These are phyloP conservation scores for Guaruba guarouba DNA, from an alignment of 2,113 vertebrate genomes.

Conservation along the genomic window DNA sequence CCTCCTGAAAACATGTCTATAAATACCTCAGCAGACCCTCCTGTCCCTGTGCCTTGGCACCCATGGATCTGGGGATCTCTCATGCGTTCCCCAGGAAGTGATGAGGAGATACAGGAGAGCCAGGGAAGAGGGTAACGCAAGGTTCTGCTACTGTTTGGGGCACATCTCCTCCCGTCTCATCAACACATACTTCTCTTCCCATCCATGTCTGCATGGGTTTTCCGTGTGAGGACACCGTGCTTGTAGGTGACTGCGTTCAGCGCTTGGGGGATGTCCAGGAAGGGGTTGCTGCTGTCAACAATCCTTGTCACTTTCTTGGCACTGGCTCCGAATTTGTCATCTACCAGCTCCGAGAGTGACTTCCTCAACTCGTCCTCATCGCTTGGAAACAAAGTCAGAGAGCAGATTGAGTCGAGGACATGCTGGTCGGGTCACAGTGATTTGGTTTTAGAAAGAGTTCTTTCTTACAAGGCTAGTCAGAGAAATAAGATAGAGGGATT, in stretches of 20 bases:
- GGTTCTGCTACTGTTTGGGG: background rate
- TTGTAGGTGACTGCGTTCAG: constrained; percentile 93
- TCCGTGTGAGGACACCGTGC: constrained; percentile 90
- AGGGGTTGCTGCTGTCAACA: constrained; percentile 93
- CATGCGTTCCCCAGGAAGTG: background rate
- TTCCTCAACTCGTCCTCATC: constrained; percentile 97
- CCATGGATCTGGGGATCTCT: background rate
- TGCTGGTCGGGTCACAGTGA: rapidly evolving
- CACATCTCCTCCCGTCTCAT: background rate
- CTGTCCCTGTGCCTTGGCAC: background rate
- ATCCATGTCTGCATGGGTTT: constrained; percentile 96
- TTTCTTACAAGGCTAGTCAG: background rate
- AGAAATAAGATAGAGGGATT: background rate
- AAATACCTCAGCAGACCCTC: background rate
- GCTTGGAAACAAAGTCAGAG: constrained; percentile 73
- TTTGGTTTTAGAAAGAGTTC: background rate
- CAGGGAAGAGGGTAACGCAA: background rate
- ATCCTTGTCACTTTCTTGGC: constrained; percentile 91
- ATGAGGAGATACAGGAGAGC: background rate
- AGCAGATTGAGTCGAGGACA: background rate
- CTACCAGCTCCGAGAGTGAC: constrained; percentile 94
- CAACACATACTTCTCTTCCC: constrained; percentile 91
- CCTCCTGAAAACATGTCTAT: background rate
- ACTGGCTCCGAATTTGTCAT: constrained; percentile 91
- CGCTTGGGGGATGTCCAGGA: constrained; percentile 91